Conservation (phyloP, 30 jellyfish, hydroid and myxozoan genomes). For the Kudoa iwatai region DNA sequence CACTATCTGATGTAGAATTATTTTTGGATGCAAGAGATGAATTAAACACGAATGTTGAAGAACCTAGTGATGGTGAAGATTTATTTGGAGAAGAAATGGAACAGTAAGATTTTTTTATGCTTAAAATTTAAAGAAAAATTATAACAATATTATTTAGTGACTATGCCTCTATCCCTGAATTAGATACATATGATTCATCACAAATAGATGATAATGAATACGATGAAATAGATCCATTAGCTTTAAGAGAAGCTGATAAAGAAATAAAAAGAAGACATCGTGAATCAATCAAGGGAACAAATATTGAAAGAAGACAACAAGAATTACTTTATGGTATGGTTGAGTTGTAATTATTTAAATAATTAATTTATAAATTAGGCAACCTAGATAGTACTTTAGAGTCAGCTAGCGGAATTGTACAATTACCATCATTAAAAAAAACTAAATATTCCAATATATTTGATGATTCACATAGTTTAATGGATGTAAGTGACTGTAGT, state of each 20-base stretch:
- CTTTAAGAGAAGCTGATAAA: constrained; percentile 36
- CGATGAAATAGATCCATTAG: constrained; percentile 32
- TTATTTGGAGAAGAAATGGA: constrained; percentile 86
- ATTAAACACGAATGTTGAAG: too few species aligned
- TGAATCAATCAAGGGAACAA: constrained; percentile 34
- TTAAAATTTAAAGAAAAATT: constrained; percentile 1
- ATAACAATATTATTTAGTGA: constrained; percentile 8
- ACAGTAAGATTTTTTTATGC: constrained; percentile 6
- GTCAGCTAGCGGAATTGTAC: too few species aligned
- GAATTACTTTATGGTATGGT: constrained; percentile 60
- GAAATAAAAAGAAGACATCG: constrained; percentile 45
- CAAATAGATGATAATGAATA: constrained; percentile 7
- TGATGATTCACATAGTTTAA: too few species aligned
- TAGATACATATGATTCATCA: constrained; percentile 20
- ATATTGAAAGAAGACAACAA: constrained; percentile 38
- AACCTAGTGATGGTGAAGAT: constrained; percentile 75
- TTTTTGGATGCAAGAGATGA: too few species aligned
- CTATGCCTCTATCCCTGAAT: constrained; percentile 39
- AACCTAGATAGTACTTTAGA: too few species aligned
- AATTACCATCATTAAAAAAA: too few species aligned
- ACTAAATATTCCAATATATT: too few species aligned
- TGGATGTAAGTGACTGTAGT: too few species aligned
- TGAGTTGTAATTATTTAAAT: too few species aligned
- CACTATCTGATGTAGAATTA: too few species aligned
- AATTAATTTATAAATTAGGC: too few species aligned